These are phyloP conservation scores for Stegostoma tigrinum DNA, from an alignment of 2,113 vertebrate genomes.

Conservation along the genomic window DNA sequence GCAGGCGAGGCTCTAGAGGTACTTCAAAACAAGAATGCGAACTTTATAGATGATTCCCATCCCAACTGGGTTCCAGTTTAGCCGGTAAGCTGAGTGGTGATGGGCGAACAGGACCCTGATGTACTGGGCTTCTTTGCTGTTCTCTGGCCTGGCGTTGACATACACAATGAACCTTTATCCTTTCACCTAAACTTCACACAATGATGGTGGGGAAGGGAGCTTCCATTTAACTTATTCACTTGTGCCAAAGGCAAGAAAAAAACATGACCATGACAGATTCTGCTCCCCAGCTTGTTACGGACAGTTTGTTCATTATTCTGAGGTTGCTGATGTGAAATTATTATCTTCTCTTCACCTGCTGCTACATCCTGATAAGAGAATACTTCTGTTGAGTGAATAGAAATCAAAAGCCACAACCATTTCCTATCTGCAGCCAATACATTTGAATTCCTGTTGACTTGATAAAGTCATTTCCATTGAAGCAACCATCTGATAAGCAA, in stretches of 20 bases:
- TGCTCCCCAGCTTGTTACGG: neutral
- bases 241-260: neutral
- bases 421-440: neutral
- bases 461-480: neutral
- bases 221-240: neutral
- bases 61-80: too few species aligned
- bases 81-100: too few species aligned
- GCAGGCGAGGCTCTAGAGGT: neutral
- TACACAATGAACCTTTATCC: neutral
- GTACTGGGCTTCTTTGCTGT: too few species aligned
- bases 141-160: too few species aligned
- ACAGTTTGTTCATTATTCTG: neutral
- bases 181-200: neutral
- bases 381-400: neutral
- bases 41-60: too few species aligned
- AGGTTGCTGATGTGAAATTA: neutral
- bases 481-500: neutral
- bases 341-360: neutral
- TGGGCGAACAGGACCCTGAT: too few species aligned
- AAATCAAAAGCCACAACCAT: neutral
- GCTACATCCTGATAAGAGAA: neutral
- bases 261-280: neutral
- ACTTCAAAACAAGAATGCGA: neutral
- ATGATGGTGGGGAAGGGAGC: neutral
- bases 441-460: neutral